phyloP scores from a whole-genome alignment of 1,140 invertebrate species.

The Drosophila funebris region DNA sequence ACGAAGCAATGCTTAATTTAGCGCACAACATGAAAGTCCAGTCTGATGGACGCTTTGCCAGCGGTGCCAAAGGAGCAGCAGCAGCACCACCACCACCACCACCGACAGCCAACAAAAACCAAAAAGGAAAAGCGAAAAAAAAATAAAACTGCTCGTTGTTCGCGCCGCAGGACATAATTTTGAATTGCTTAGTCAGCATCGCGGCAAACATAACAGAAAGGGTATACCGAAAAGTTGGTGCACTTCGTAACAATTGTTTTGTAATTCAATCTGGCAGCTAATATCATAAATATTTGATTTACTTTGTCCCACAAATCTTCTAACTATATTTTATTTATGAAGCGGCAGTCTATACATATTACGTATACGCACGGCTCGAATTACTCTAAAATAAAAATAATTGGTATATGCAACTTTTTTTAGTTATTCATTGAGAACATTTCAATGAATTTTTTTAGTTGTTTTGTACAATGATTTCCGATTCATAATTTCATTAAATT shows the following conservation, averaged over 20 bases:
- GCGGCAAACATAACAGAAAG: constrained; percentile 1
- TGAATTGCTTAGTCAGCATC: constrained; percentile 59
- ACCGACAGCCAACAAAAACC: constrained; percentile 1
- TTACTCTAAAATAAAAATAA: too few relatives aligned
- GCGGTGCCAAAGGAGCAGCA: constrained; percentile 21
- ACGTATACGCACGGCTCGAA: too few relatives aligned
- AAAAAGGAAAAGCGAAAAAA: constrained; percentile 32
- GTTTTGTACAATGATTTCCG: too few relatives aligned
- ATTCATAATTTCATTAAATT: too few relatives aligned
- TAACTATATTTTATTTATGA: too few relatives aligned
- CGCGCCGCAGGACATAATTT: constrained; percentile 71
- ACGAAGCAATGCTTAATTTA: constrained; percentile 76
- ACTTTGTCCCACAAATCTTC: neutral
- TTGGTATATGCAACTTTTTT: too few relatives aligned
- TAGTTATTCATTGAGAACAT: too few relatives aligned
- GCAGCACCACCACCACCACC: neutral
- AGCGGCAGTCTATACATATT: too few relatives aligned
- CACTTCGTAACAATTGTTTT: neutral
- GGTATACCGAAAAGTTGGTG: neutral
- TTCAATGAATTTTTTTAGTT: too few relatives aligned
- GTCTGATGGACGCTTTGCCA: constrained; percentile 21
- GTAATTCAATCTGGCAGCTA: neutral
- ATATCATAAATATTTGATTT: neutral
- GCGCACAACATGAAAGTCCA: constrained; percentile 68
- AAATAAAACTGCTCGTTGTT: constrained; percentile 38